A percentile compares a stretch with the other conserved stretches of the same genome.
Evolutionary conservation across 2,888 invertebrate genomes (phyloP).

Genomic region (Phalangium opilio): DNA sequence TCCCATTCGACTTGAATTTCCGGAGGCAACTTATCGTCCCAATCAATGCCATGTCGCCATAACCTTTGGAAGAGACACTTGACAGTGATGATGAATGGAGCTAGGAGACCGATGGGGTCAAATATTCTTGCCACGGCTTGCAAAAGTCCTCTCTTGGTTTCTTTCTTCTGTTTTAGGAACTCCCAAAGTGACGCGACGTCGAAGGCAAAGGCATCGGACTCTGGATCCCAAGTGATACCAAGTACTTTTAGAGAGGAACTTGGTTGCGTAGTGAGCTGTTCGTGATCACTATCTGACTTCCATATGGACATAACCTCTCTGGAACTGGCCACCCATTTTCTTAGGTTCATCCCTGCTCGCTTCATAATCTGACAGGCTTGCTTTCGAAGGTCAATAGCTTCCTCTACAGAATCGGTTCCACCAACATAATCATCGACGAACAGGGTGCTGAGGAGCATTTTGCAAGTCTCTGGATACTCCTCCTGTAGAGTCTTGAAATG

Average conservation of each 20-base stretch:
- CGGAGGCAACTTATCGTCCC: not conserved
- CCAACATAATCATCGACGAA: too few species aligned
- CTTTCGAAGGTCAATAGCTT: too few species aligned
- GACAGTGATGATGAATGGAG: not conserved
- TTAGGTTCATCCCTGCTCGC: slow-evolving; percentile 1
- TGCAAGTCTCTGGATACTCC: not conserved
- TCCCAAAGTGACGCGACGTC: not conserved
- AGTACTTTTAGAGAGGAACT: too few species aligned
- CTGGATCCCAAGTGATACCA: not conserved
- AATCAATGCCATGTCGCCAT: not conserved
- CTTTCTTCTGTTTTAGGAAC: not conserved
- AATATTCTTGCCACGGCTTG: not conserved
- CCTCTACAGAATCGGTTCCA: too few species aligned
- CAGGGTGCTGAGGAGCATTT: too few species aligned
- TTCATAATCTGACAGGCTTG: too few species aligned
- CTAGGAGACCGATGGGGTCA: too few species aligned
- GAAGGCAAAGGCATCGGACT: not conserved
- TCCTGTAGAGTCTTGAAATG: not conserved
- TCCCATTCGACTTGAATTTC: not conserved
- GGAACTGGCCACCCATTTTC: not conserved
- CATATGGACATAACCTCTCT: not conserved
- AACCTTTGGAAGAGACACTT: not conserved
- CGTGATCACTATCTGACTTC: too few species aligned
- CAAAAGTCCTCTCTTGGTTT: too few species aligned
- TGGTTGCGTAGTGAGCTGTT: not conserved